phyloP scores from a whole-genome alignment of 2,888 invertebrate genomes.

The Carcina quercana region DNA sequence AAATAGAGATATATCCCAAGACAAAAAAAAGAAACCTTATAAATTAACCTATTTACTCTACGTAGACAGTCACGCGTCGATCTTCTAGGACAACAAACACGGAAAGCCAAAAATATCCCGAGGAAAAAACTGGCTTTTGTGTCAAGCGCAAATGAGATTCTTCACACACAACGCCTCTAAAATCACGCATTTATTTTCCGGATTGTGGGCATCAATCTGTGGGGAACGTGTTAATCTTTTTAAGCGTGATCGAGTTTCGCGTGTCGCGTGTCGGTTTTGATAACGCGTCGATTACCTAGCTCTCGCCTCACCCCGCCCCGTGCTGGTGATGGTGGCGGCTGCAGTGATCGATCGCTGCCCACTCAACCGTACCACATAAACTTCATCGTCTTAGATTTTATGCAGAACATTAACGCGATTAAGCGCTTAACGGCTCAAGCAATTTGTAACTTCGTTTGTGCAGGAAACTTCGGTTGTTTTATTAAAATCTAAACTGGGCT shows the following conservation, averaged over 20 bases:
- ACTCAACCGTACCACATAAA: conserved; percentile 19
- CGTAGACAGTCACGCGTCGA: too few species aligned
- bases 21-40: too few species aligned
- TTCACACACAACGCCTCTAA: neutral
- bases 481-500: too few species aligned
- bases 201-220: conserved; percentile 29
- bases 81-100: too few species aligned
- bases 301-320: conserved; percentile 14
- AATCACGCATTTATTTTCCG: conserved; percentile 22
- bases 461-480: too few species aligned
- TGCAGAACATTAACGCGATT: conserved; percentile 19
- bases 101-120: too few species aligned
- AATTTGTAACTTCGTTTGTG: conserved; percentile 1
- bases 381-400: conserved; percentile 22
- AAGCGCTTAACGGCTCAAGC: conserved; percentile 12
- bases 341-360: conserved; percentile 34
- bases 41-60: too few species aligned
- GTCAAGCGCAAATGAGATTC: too few species aligned
- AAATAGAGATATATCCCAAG: too few species aligned
- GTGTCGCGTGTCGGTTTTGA: conserved; percentile 34
- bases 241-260: conserved; percentile 39
- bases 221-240: conserved; percentile 51
- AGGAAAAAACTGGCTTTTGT: too few species aligned
- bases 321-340: conserved; percentile 13
- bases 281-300: conserved; percentile 34